These are phyloP conservation scores for Camponotus floridanus DNA, from an alignment of 1,140 invertebrate species.

Conservation along the genomic window DNA sequence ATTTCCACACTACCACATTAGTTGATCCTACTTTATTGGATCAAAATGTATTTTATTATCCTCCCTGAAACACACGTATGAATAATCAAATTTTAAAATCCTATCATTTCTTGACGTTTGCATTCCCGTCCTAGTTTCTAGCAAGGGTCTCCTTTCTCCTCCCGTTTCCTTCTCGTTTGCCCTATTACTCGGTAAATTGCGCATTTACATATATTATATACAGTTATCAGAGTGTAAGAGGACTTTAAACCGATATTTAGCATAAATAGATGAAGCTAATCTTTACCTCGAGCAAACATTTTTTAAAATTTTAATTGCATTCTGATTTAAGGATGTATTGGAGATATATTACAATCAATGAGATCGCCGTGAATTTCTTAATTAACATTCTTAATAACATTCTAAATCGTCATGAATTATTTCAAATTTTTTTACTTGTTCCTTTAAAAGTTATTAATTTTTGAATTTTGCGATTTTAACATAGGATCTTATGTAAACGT, in stretches of 20 bases:
- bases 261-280: not conserved
- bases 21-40: not conserved
- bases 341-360: no score
- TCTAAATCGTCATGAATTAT: no score
- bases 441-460: no score
- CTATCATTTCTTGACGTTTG: not conserved
- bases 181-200: not conserved
- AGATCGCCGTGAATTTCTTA: no score
- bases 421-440: no score
- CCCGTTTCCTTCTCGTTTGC: slow-evolving; percentile 11
- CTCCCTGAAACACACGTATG: not conserved
- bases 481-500: no score
- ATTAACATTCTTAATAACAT: no score
- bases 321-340: no score
- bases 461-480: no score
- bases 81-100: slow-evolving; percentile 14
- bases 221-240: not conserved
- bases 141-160: not conserved
- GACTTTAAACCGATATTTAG: not conserved
- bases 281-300: not conserved
- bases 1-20: slow-evolving; percentile 45
- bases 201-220: not conserved
- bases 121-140: not conserved
- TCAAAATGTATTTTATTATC: not conserved
- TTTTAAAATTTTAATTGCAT: not conserved